Evolutionary conservation across 2,888 invertebrate genomes (phyloP).

Genomic region (Oasisia sp.): DNA sequence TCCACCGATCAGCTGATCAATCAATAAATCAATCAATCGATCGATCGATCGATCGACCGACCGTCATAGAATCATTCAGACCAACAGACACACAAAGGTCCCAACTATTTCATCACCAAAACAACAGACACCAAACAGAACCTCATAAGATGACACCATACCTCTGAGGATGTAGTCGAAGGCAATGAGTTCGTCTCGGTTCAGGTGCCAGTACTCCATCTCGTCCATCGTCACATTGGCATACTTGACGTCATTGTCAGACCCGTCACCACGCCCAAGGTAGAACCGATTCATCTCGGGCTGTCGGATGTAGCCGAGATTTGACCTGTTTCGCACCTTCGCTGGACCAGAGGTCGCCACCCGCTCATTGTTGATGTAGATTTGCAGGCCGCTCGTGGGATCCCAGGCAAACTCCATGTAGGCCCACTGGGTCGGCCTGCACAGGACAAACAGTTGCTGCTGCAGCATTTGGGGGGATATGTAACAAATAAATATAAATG

Average conservation of each 20-base stretch:
- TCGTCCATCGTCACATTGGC: slow-evolving; percentile 60
- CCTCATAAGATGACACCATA: slow-evolving; percentile 32
- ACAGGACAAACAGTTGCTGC: not conserved
- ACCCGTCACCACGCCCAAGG: slow-evolving; percentile 39
- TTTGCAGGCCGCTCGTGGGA: slow-evolving; percentile 49
- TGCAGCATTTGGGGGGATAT: not conserved
- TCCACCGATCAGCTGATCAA: not conserved
- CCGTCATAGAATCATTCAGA: not conserved
- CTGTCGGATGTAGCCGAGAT: not conserved
- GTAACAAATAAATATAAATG: not conserved
- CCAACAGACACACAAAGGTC: not conserved
- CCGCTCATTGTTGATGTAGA: slow-evolving; percentile 52
- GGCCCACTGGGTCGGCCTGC: not conserved
- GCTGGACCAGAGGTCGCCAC: slow-evolving; percentile 23
- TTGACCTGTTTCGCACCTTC: not conserved
- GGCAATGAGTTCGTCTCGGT: slow-evolving; percentile 58
- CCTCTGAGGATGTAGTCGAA: slow-evolving; percentile 62
- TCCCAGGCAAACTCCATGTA: slow-evolving; percentile 51
- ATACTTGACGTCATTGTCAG: slow-evolving; percentile 30
- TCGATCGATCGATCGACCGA: too few relatives aligned
- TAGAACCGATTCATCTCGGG: slow-evolving; percentile 31
- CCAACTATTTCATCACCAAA: not conserved
- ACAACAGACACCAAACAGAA: not conserved
- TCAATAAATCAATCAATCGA: not conserved
- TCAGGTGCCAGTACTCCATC: slow-evolving; percentile 61